These are phyloP conservation scores for Arizona elegans DNA, from an alignment of 2,113 vertebrate species.

Conservation along the genomic window DNA sequence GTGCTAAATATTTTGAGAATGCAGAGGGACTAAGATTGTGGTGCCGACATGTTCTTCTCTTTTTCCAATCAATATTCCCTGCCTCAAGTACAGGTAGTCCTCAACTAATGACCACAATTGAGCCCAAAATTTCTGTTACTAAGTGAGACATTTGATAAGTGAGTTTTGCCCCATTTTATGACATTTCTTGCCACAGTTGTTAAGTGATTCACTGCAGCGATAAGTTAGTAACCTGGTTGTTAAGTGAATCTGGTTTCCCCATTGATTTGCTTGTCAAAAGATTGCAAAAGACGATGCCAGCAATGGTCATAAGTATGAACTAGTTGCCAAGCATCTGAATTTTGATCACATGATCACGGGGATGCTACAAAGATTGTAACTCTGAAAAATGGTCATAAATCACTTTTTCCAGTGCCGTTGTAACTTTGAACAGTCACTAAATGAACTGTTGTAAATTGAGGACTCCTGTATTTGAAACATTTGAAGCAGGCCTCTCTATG, in stretches of 20 bases:
- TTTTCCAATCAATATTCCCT: constrained; percentile 1
- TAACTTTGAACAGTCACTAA: neutral
- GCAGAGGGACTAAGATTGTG: constrained; percentile 6
- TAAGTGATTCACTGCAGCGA: too few relatives aligned
- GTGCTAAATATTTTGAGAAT: constrained; percentile 35
- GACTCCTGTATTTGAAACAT: neutral
- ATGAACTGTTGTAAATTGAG: neutral
- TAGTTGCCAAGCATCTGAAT: neutral
- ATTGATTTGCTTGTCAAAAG: neutral
- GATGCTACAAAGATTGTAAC: neutral
- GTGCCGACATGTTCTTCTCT: constrained; percentile 24
- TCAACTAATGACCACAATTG: neutral
- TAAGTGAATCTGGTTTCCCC: neutral
- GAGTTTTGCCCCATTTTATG: neutral
- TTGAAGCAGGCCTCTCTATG: neutral
- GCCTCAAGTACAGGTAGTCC: neutral
- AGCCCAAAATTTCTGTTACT: neutral
- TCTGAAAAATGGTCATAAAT: neutral
- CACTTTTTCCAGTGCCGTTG: neutral
- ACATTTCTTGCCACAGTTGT: too few relatives aligned
- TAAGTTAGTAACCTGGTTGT: too few relatives aligned
- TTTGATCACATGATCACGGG: neutral
- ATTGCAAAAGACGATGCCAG: neutral
- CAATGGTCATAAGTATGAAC: neutral
- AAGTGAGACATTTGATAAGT: neutral